A percentile compares a stretch with the other conserved stretches of the same genome.
Conservation (phyloP, 2,797 vertebrate species). For the Antrozous pallidus region DNA sequence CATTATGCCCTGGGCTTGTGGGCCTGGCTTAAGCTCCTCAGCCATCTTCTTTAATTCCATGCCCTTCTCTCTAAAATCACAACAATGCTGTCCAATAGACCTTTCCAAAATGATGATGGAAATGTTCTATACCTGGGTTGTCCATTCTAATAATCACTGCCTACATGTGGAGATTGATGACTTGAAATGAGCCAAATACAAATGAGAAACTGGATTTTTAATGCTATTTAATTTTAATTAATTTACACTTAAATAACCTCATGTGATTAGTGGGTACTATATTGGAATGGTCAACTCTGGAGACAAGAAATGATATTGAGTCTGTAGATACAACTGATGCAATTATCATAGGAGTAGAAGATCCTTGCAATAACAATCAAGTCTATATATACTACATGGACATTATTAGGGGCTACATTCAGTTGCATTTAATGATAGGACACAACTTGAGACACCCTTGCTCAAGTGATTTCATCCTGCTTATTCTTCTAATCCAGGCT, state of each 20-base stretch:
- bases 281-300: neutral
- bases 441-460: neutral
- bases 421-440: neutral
- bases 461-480: neutral
- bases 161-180: neutral
- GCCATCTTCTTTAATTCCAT: neutral
- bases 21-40: neutral
- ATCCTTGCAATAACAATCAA: neutral
- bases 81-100: neutral
- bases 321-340: neutral
- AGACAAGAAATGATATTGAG: neutral
- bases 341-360: neutral
- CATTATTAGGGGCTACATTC: neutral
- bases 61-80: neutral
- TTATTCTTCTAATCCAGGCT: neutral
- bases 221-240: neutral
- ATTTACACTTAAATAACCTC: neutral
- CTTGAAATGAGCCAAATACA: neutral
- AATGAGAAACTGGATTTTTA: conserved; percentile 9
- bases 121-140: neutral
- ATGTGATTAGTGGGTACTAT: neutral
- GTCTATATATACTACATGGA: neutral
- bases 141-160: neutral
- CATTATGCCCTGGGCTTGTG: neutral
- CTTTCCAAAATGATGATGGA: neutral